A percentile compares a stretch with the other conserved stretches of the same genome.
These are phyloP conservation scores for Dinoponera quadriceps DNA, from an alignment of 1,140 invertebrate genomes.

Conservation along the genomic window DNA sequence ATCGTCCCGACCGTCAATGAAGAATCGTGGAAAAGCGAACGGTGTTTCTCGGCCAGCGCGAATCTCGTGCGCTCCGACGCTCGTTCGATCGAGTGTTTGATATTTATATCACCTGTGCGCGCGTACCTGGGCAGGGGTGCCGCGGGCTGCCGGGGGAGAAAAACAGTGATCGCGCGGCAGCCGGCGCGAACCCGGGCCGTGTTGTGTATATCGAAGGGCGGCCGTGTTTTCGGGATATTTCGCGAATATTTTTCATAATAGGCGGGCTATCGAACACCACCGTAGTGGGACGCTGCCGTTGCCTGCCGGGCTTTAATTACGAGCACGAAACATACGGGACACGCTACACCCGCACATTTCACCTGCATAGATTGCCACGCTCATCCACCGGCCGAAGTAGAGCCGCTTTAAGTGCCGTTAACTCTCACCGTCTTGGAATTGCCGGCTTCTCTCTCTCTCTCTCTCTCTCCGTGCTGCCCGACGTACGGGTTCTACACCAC, in stretches of 20 bases:
- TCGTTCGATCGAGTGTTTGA: background rate
- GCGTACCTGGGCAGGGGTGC: background rate
- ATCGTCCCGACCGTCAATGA: too few species aligned
- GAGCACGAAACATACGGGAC: slow-evolving; percentile 63
- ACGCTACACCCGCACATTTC: slow-evolving; percentile 56
- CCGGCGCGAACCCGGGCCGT: background rate
- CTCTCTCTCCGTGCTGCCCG: too few species aligned
- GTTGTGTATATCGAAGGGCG: background rate
- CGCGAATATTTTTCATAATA: slow-evolving; percentile 61
- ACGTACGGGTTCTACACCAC: background rate
- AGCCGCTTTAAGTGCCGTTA: slow-evolving; percentile 53
- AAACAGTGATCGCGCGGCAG: too few species aligned
- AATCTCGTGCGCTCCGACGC: background rate
- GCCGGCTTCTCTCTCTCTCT: slow-evolving; percentile 16
- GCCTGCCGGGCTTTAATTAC: slow-evolving; percentile 69
- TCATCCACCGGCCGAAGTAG: background rate
- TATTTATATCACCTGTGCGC: background rate
- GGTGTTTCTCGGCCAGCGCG: background rate
- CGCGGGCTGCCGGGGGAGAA: too few species aligned
- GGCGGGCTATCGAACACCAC: slow-evolving; percentile 41
- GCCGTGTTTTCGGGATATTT: slow-evolving; percentile 16
- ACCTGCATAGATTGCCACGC: slow-evolving; percentile 21
- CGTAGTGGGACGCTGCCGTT: slow-evolving; percentile 38
- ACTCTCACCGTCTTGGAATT: slow-evolving; percentile 56
- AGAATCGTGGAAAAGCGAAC: background rate